phyloP scores from a whole-genome alignment of 2,888 invertebrate species.

The Phyto melanocephala region DNA sequence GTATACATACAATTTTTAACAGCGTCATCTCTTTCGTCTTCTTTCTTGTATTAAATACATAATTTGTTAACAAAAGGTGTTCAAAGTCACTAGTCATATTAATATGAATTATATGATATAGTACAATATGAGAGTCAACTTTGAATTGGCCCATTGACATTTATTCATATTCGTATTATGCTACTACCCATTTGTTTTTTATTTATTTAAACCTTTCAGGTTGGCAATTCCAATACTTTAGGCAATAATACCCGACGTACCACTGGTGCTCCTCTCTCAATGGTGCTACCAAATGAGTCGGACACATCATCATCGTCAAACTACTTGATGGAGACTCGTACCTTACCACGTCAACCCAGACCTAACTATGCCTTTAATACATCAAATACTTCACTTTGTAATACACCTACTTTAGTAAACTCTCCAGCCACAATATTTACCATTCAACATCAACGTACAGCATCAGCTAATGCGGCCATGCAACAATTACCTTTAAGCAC shows the following conservation, averaged over 20 bases:
- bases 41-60: too few relatives aligned
- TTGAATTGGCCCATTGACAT: too few relatives aligned
- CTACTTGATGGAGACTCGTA: slow-evolving; percentile 74
- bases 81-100: too few relatives aligned
- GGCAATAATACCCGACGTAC: slow-evolving; percentile 72
- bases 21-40: too few relatives aligned
- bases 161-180: too few relatives aligned
- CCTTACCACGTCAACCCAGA: slow-evolving; percentile 75
- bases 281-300: slow-evolving; percentile 73
- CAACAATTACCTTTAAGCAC: slow-evolving; percentile 51
- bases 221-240: slow-evolving; percentile 69
- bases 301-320: slow-evolving; percentile 61
- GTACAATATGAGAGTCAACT: too few relatives aligned
- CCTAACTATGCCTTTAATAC: slow-evolving; percentile 59
- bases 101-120: too few relatives aligned
- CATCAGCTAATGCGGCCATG: slow-evolving; percentile 72
- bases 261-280: slow-evolving; percentile 73
- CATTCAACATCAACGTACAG: slow-evolving; percentile 73
- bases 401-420: slow-evolving; percentile 37
- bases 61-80: too few relatives aligned
- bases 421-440: slow-evolving; percentile 47
- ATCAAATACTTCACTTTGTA: slow-evolving; percentile 57
- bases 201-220: slow-evolving; percentile 32
- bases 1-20: too few relatives aligned
- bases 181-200: neutral